These are phyloP conservation scores for Oxystoma pomonae DNA, from an alignment of 2,888 invertebrate species.

Conservation along the genomic window DNA sequence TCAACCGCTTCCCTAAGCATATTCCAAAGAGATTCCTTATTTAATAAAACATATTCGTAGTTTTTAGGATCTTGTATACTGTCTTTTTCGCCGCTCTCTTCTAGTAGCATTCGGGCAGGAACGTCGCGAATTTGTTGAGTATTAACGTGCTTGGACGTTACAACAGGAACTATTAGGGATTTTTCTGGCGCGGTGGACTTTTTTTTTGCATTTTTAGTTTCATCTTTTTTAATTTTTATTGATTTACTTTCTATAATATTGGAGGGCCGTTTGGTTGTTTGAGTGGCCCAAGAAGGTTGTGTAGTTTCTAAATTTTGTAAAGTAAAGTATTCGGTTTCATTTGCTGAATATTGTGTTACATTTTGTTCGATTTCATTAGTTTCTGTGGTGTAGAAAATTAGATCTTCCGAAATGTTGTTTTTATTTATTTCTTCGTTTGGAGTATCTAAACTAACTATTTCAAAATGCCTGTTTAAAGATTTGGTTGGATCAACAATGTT, in stretches of 20 bases:
- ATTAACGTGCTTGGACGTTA: slow-evolving; percentile 34
- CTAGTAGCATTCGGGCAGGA: slow-evolving; percentile 17
- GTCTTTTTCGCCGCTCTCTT: slow-evolving; percentile 26
- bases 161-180: not conserved
- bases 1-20: slow-evolving; percentile 55
- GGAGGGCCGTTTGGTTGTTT: not conserved
- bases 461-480: slow-evolving; percentile 11
- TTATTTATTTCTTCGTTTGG: not conserved
- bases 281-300: not conserved
- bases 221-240: not conserved
- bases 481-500: not conserved
- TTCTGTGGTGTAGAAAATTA: not conserved
- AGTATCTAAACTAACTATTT: slow-evolving; percentile 1
- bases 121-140: slow-evolving; percentile 33
- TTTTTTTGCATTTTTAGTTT: not conserved
- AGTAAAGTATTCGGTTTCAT: not conserved
- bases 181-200: not conserved
- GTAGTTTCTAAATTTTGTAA: not conserved
- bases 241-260: not conserved
- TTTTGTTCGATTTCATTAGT: not conserved
- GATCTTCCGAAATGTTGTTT: not conserved
- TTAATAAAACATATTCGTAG: slow-evolving; percentile 55
- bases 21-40: slow-evolving; percentile 60
- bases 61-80: slow-evolving; percentile 43
- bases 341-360: not conserved